Base-by-base conservation (phyloP, 2,888 invertebrate species). In the Chelonus formosanus region DNA sequence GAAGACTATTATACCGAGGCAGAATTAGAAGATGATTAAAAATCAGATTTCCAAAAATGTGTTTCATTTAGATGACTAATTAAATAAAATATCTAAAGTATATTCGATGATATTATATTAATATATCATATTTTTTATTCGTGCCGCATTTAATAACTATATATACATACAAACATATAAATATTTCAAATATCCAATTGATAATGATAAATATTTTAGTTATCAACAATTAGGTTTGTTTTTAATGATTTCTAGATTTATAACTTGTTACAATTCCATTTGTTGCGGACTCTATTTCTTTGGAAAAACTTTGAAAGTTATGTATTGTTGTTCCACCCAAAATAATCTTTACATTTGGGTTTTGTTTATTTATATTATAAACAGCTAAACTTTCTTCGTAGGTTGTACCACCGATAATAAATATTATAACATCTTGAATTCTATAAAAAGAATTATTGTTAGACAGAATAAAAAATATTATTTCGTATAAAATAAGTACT, bases 331-430 rank as follows among this genome's bases (percentile, higher is more conserved):
- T 96, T n/a, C 96, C 96, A 5, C 98, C 98, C 0, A 98, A 85
- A 64, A 97, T 88, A 20, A 97, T 89, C 74, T 91, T 89, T 44
- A 91, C 89, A 3, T 90, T 90, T 0, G 91, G 90, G 80, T 92
- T 91, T 57, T 89, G 90, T 76, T 88, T 88, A 81, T 95, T 95
- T 63, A 98, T 74, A 72, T 87, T 91, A 83, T 97, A 91, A 2
- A 98, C 93, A 44, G 92, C 89, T 31, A 94, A 84, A 0, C 97
- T 92, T 85, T 99, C 99, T 84, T 98, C 98, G 83, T 97, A 99
- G 0, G 99, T 99, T 48, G 92, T 89, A 8, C 99, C 99, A 3
- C 99, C 99, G 65, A 99, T 90, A 54, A 98, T 91, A 81, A 99
- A 99, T 32, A 98, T 92, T 58, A 99, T 91, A n/a, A 99, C 89